Evolutionary conservation across 2,113 vertebrate species (phyloP), one percentile per base, ranked within the genome.

Genomic region (Ammospiza caudacuta): DNA sequence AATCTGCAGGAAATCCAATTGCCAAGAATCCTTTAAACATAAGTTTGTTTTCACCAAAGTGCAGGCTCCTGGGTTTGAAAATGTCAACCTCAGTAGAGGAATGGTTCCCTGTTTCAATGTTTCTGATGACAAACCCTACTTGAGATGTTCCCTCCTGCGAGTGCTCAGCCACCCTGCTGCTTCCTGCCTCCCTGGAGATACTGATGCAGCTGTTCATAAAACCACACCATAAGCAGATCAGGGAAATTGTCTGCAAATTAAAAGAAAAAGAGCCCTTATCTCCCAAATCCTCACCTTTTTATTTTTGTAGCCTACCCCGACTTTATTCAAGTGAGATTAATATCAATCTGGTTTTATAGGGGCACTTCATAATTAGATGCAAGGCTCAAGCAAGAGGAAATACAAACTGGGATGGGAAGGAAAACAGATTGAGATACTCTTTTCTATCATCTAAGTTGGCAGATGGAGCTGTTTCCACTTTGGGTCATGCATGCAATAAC

Each of bases 181-280:
- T 74, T 67, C 11, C 68, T 86, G 61, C 64, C 79, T 95, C 95
- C 55, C 90, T 63, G 68, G 82, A 73, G 88, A 86, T 58, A 66
- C 68, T 22, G 63, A 70, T 90, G 83, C 90, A 74, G 95, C 86
- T 94, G 72, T 92, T 94, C 92, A 92, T 80, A 86, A 92, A 94
- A 92, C 72, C 46, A 90, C 55, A 90, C 59, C 79, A 72, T 31
- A 67, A 88, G 51, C 63, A 80, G 43, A 90, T 78, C 46, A 57
- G 79, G 79, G 64, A 95, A 96, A 90, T 12, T 5, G 33, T 43
- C 79, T 86, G 83, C 76, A 93, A 95, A 87, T 33, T 61, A 44
- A 81, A 92, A 67, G 52, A 79, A 90, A 90, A 91, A 64, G 41
- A 93, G 28, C 46, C 39, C 35, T 83, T 88, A 59, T 67, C 51